Evolutionary conservation across 2,797 vertebrate genomes (phyloP).

Genomic region (Myiotriccus ornatus): DNA sequence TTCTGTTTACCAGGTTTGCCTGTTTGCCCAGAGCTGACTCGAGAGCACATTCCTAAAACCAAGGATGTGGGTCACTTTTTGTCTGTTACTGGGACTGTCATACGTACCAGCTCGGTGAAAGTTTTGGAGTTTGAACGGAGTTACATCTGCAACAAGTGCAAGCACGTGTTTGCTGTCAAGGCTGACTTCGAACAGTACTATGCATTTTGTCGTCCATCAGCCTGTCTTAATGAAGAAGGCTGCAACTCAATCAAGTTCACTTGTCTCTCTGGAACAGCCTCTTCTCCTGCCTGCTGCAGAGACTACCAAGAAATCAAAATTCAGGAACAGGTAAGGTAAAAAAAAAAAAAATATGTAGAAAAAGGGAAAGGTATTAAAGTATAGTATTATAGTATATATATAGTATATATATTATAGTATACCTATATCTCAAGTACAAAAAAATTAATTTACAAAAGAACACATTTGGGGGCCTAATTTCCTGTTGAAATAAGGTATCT

Average conservation of each 20-base stretch:
- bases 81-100: slow-evolving; percentile 92
- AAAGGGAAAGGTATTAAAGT: not conserved
- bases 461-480: not conserved
- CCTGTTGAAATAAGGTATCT: not conserved
- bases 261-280: slow-evolving; percentile 82
- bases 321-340: slow-evolving; percentile 87
- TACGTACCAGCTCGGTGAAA: slow-evolving; percentile 89
- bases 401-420: too few relatives aligned
- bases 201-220: slow-evolving; percentile 75
- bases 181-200: slow-evolving; percentile 92
- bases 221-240: slow-evolving; percentile 81
- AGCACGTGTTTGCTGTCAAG: slow-evolving; percentile 80
- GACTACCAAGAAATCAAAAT: slow-evolving; percentile 98
- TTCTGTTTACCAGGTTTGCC: slow-evolving; percentile 83
- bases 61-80: slow-evolving; percentile 92
- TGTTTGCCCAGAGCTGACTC: slow-evolving; percentile 92
- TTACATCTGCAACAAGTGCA: slow-evolving; percentile 92
- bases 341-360: not conserved
- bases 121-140: slow-evolving; percentile 91
- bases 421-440: not conserved
- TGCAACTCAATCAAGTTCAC: slow-evolving; percentile 89
- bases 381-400: too few relatives aligned
- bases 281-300: slow-evolving; percentile 82
- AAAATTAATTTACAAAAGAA: not conserved
- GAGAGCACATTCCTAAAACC: slow-evolving; percentile 90